phyloP scores from a whole-genome alignment of 2,797 vertebrate genomes.

The Brachyrhaphis roseni region DNA sequence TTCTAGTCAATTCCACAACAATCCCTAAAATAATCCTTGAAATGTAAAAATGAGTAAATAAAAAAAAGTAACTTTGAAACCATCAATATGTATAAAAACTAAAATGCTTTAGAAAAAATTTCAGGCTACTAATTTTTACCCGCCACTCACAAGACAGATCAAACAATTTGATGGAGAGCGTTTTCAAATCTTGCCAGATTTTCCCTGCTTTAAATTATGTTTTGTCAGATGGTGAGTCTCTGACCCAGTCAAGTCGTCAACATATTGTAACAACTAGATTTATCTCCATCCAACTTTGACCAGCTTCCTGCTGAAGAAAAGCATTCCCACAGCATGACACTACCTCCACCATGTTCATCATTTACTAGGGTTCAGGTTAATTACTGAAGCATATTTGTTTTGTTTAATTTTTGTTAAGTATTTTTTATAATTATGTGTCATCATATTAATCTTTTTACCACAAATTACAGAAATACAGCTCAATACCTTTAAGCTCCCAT shows the following conservation, averaged over 20 bases:
- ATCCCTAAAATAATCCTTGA: neutral
- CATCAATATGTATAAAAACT: neutral
- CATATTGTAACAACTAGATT: neutral
- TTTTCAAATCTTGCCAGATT: neutral
- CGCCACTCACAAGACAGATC: neutral
- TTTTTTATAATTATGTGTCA: neutral
- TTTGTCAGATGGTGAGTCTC: neutral
- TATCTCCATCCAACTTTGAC: neutral
- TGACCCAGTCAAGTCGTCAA: neutral
- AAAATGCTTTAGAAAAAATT: neutral
- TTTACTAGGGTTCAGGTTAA: neutral
- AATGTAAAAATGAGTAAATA: neutral
- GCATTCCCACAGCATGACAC: neutral
- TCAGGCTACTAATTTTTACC: neutral
- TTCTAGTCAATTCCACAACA: neutral
- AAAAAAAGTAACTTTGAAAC: neutral
- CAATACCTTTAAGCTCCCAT: neutral
- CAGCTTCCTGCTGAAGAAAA: neutral
- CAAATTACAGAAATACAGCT: neutral
- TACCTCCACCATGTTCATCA: neutral
- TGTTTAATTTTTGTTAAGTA: neutral
- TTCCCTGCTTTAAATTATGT: neutral
- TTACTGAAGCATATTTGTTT: neutral
- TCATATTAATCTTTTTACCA: neutral
- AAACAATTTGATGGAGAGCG: neutral